These are phyloP conservation scores for Apeltes quadracus DNA, from an alignment of 2,113 vertebrate species.

Conservation along the genomic window DNA sequence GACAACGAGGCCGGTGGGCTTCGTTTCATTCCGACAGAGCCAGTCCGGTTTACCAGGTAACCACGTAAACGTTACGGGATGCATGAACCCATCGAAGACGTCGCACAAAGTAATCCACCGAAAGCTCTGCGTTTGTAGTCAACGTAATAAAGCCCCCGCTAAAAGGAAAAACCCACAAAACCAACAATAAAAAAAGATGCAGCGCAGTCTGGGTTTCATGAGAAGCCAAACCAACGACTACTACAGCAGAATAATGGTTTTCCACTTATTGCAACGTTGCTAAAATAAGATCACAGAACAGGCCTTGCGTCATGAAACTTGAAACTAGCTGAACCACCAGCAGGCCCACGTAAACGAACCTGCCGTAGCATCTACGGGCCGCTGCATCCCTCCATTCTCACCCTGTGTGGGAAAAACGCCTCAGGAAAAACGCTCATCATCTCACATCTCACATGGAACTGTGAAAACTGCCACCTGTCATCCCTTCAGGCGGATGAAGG, in stretches of 20 bases:
- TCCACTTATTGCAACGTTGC: constrained; percentile 11
- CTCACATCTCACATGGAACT: constrained; percentile 33
- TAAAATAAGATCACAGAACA: constrained; percentile 13
- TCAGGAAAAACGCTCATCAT: constrained; percentile 27
- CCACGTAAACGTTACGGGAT: background rate
- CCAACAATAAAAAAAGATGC: constrained; percentile 29
- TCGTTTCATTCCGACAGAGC: background rate
- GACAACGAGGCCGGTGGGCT: background rate
- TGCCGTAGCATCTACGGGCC: no score
- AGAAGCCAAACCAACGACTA: constrained; percentile 18
- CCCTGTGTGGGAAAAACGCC: constrained; percentile 2
- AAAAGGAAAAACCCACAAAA: constrained; percentile 31
- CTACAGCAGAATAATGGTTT: background rate
- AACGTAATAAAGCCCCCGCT: constrained; percentile 9
- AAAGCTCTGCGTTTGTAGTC: background rate
- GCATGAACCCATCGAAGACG: background rate
- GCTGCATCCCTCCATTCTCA: background rate
- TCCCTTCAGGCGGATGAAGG: constrained; percentile 32
- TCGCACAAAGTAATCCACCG: background rate
- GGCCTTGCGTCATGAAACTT: constrained; percentile 22
- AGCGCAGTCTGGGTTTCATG: background rate
- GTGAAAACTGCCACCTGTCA: constrained; percentile 62
- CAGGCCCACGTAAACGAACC: background rate
- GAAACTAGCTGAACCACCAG: constrained; percentile 18
- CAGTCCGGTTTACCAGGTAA: background rate